Base-by-base conservation (phyloP, 2,797 vertebrate genomes). In the Manis pentadactyla region DNA sequence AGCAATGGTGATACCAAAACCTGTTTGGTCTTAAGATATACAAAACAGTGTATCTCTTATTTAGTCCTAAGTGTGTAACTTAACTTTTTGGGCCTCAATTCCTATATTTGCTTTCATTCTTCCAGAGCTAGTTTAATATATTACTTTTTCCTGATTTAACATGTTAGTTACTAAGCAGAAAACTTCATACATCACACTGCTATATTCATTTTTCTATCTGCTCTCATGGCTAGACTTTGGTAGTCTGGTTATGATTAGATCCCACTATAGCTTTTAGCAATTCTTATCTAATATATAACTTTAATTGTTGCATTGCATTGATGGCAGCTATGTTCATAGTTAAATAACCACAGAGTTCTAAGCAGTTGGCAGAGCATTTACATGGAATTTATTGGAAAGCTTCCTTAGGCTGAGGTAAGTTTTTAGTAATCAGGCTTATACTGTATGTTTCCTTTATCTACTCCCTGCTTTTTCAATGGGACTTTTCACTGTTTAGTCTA, bases 401-500 rank as follows among this genome's bases (percentile, higher is more conserved):
- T 79, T 97, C 87, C 49, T 94, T 85, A 93, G 71, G 75, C 34
- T 89, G 53, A 49, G 37, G 96, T 91, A 95, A 23, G 37, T 96
- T 87, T 63, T 94, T 75, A 14, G 7, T 97, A 95, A 94, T 95
- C 51, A 75, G n/a, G 86, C 49, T 84, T 96, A 14, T 51, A 68
- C 51, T 94, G 66, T 87, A 53, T 96, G 1, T 90, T 83, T 78
- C 27, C 74, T 75, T 18, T 53, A 61, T 92, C 39, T 96, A 64
- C 31, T 63, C 49, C 42, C 93, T 83, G 39, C 74, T 81, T 95
- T 90, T 98, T 92, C 87, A 96, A 2, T 97, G 83, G 53, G 92
- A 29, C 87, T 97, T 97, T 94, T 31, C 18, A 61, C 77, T 96
- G 71, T 95, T 97, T 49, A 83, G 51, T 97, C 64, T 91, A 61